A percentile compares a stretch with the other conserved stretches of the same genome.
phyloP scores from a whole-genome alignment of 1,140 invertebrate species.

The Oncopodura yosiiana region DNA sequence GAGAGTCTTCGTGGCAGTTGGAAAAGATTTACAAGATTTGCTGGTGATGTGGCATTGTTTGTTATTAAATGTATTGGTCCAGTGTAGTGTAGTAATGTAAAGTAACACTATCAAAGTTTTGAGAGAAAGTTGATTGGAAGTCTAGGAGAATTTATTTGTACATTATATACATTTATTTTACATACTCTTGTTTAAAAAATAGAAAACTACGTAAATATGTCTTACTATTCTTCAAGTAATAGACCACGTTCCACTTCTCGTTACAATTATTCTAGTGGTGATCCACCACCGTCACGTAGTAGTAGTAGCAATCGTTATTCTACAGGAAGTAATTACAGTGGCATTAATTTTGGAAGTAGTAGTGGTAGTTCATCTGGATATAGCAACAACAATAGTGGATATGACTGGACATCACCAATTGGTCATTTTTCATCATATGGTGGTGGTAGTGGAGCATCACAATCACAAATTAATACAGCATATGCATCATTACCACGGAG shows the following conservation, averaged over 20 bases:
- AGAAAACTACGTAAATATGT: slow-evolving; percentile 8
- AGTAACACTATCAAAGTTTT: not conserved
- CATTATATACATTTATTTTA: too few relatives aligned
- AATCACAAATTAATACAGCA: too few relatives aligned
- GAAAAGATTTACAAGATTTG: slow-evolving; percentile 19
- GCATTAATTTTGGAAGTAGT: too few relatives aligned
- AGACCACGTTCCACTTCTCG: not conserved
- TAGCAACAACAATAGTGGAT: not conserved
- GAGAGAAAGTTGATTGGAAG: not conserved
- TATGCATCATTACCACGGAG: too few relatives aligned
- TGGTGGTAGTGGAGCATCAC: too few relatives aligned
- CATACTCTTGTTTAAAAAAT: not conserved
- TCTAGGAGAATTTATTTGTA: too few relatives aligned
- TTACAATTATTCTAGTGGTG: slow-evolving; percentile 13
- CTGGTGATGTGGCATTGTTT: slow-evolving; percentile 20
- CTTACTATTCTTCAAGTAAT: slow-evolving; percentile 20
- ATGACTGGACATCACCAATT: too few relatives aligned
- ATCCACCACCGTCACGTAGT: not conserved
- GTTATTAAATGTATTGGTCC: slow-evolving; percentile 34
- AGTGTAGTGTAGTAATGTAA: not conserved
- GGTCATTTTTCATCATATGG: too few relatives aligned
- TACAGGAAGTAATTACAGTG: not conserved
- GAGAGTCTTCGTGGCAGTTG: slow-evolving; percentile 15
- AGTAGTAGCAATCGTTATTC: not conserved
- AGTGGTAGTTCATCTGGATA: not conserved